phyloP scores from a whole-genome alignment of 2,797 vertebrate species.

The Cossypha polioptera region DNA sequence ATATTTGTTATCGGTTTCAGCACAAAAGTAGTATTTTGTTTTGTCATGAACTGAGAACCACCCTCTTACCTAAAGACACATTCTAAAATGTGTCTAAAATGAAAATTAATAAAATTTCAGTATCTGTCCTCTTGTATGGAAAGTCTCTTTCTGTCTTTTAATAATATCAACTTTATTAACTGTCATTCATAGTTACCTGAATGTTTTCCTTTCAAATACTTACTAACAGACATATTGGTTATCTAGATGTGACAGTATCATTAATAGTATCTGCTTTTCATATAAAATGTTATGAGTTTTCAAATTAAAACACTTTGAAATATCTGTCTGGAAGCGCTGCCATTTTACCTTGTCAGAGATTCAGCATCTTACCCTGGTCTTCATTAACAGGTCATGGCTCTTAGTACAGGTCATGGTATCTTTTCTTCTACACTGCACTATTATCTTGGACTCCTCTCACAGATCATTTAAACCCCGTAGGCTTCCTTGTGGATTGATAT shows the following conservation, averaged over 20 bases:
- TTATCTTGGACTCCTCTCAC: neutral
- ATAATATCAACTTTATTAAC: slow-evolving; percentile 3
- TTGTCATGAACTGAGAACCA: neutral
- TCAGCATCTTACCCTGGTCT: neutral
- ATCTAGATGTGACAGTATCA: neutral
- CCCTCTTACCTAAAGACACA: neutral
- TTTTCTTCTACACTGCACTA: neutral
- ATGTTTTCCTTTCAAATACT: neutral
- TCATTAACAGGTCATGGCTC: neutral
- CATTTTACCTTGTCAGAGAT: neutral
- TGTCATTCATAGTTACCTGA: neutral
- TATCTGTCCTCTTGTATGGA: neutral
- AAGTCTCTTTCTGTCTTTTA: neutral
- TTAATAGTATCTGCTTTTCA: neutral
- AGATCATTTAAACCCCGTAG: neutral
- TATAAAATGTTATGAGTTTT: neutral
- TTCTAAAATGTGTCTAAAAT: neutral
- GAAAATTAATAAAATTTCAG: neutral
- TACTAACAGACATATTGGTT: neutral
- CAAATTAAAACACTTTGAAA: neutral
- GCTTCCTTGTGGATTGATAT: neutral
- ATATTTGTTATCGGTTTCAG: neutral
- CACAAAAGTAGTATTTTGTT: neutral
- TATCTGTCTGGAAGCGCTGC: neutral
- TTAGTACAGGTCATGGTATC: neutral